Base-by-base conservation (phyloP, 2,888 invertebrate species). In the Ypsolopha sequella region DNA sequence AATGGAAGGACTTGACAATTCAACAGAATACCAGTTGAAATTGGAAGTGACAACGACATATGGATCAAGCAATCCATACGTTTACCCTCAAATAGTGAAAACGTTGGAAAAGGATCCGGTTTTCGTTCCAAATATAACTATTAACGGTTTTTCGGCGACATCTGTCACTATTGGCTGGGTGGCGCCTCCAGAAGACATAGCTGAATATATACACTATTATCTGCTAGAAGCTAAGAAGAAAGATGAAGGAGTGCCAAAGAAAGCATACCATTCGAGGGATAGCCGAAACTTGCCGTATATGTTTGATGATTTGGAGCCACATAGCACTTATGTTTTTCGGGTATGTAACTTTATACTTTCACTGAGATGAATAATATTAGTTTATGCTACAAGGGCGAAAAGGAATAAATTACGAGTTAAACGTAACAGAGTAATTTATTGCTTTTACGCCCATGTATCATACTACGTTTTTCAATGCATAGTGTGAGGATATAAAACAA, bases 161-260 rank as follows among this genome's bases (percentile, higher is more conserved):
- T 94, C 95, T 0, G 93, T 95, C 54, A 95, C 95, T 0, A 92
- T 96, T 50, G 92, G 93, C 0, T 95, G 95, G 94, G 88, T 87
- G 35, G 86, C 90, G 0, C 93, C 94, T 0, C 89, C 91, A 0
- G 71, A 84, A 0, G 84, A 91, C 14, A 84, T 93, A 9, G 88
- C 89, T 9, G 90, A 92, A 55, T 90, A 91, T 61, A 91, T 95
- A 48, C 94, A 95, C 64, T 94, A 91, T 64, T 95, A 94, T 64
- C 88, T 91, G 55, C 70, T 95, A 41, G 88, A 91, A 56, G 91
- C 92, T 6, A 87, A 87, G 56, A 89, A 90, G 56, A 87, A 88
- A 38, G 82, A 81, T 1, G 84, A 88, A 10, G 85, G 85, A 51
- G 80, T 63, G 7, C 77, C 82, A 24, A 88, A 88, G 54, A 89